A percentile compares a stretch with the other conserved stretches of the same genome.
Evolutionary conservation across 2,113 vertebrate species (phyloP).

Genomic region (Numida meleagris): DNA sequence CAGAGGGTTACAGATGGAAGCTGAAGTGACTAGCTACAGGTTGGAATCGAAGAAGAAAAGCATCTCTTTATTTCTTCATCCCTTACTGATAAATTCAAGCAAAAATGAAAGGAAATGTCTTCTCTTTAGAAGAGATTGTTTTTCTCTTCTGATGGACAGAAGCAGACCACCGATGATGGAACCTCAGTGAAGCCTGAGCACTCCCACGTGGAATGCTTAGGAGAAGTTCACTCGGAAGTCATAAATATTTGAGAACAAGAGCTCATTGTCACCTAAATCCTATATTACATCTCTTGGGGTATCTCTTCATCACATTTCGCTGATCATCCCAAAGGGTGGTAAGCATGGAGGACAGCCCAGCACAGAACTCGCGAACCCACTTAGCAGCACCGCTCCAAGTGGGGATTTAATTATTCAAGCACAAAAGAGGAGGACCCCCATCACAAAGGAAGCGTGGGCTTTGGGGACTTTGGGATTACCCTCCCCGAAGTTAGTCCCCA

Average conservation of each 20-base stretch:
- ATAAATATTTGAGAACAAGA: not conserved
- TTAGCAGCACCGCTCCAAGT: not conserved
- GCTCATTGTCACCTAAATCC: too few species aligned
- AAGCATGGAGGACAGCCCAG: not conserved
- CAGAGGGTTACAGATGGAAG: not conserved
- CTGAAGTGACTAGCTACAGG: not conserved
- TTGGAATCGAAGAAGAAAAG: not conserved
- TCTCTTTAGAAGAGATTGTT: not conserved
- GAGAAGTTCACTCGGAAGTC: not conserved
- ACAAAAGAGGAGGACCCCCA: not conserved
- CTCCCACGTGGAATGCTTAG: not conserved
- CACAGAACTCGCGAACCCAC: not conserved
- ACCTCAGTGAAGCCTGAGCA: not conserved
- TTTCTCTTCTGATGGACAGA: not conserved
- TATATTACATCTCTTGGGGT: not conserved
- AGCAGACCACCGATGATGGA: not conserved
- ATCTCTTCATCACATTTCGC: not conserved
- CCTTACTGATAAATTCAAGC: not conserved
- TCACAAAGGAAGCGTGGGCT: not conserved
- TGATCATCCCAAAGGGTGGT: not conserved
- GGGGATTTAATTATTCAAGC: not conserved
- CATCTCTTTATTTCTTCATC: not conserved
- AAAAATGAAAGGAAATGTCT: not conserved
- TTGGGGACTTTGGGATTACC: not conserved
- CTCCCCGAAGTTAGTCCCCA: not conserved